Evolutionary conservation across 1,140 invertebrate species (phyloP).

Genomic region (Drosophila parvula): DNA sequence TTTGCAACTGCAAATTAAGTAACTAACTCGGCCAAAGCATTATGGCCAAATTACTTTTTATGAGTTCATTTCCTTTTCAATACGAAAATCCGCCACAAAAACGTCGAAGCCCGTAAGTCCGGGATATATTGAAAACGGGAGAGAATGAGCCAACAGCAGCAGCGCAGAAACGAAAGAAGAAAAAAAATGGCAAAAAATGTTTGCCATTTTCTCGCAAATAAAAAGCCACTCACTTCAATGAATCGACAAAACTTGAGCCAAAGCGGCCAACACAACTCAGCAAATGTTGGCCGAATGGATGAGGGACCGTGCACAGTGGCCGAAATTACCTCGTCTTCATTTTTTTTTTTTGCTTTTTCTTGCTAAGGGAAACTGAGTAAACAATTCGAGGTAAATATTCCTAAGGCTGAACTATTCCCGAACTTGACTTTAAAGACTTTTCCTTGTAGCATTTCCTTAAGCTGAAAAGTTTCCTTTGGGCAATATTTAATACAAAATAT

Average conservation of each 20-base stretch:
- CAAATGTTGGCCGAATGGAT: conserved; percentile 43
- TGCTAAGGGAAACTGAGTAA: not conserved
- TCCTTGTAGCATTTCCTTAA: not conserved
- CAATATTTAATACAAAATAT: not conserved
- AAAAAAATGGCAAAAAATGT: conserved; percentile 56
- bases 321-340: too few relatives aligned
- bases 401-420: not conserved
- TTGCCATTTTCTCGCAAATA: conserved; percentile 74
- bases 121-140: conserved; percentile 30
- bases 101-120: conserved; percentile 27
- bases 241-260: conserved; percentile 68
- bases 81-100: conserved; percentile 53
- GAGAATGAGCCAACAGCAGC: conserved; percentile 37
- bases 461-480: not conserved
- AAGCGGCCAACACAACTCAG: conserved; percentile 55
- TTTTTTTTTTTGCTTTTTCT: too few relatives aligned
- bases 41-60: conserved; percentile 82
- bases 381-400: not conserved
- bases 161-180: conserved; percentile 25
- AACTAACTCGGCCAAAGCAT: conserved; percentile 80
- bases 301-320: conserved; percentile 12
- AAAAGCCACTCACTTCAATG: conserved; percentile 83
- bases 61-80: conserved; percentile 81
- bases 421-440: not conserved
- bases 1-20: conserved; percentile 83